Conservation (phyloP, 1,140 invertebrate genomes). For the Agrypnia vestita region DNA sequence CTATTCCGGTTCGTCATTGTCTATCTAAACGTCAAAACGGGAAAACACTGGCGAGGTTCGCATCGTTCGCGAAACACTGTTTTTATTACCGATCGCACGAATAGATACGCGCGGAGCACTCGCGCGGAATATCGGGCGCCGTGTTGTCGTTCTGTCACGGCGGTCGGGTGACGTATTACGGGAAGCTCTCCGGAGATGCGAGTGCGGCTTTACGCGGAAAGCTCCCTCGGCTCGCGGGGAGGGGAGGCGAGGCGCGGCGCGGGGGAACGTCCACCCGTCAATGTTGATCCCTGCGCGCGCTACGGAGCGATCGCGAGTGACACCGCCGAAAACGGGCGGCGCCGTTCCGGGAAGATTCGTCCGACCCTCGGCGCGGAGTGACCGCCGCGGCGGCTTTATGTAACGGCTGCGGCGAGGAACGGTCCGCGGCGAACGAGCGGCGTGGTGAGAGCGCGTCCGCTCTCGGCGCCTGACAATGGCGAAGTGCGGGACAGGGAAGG, state of each 20-base stretch:
- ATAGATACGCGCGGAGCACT: conserved; percentile 4
- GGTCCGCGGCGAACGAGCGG: conserved; percentile 40
- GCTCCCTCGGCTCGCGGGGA: neutral
- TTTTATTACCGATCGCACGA: neutral
- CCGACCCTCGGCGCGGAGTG: neutral
- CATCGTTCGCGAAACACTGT: conserved; percentile 11
- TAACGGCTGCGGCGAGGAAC: conserved; percentile 18
- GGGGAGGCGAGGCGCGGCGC: conserved; percentile 17
- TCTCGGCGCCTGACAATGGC: conserved; percentile 48
- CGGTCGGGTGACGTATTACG: conserved; percentile 25
- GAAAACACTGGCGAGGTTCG: conserved; percentile 18
- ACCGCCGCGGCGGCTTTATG: conserved; percentile 24
- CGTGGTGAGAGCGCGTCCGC: conserved; percentile 31
- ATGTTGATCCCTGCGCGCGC: conserved; percentile 16
- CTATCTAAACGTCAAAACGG: conserved; percentile 9
- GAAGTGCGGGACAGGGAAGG: conserved; percentile 39
- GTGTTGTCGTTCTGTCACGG: neutral
- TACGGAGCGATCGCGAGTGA: neutral
- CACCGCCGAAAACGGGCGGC: neutral
- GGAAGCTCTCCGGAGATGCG: conserved; percentile 33
- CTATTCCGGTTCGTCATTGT: conserved; percentile 13
- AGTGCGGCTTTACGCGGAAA: conserved; percentile 45
- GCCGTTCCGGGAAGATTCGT: neutral
- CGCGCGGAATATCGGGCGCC: neutral
- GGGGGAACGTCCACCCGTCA: conserved; percentile 33